These are phyloP conservation scores for Apodemia hepburni DNA, from an alignment of 2,888 invertebrate genomes.

Conservation along the genomic window DNA sequence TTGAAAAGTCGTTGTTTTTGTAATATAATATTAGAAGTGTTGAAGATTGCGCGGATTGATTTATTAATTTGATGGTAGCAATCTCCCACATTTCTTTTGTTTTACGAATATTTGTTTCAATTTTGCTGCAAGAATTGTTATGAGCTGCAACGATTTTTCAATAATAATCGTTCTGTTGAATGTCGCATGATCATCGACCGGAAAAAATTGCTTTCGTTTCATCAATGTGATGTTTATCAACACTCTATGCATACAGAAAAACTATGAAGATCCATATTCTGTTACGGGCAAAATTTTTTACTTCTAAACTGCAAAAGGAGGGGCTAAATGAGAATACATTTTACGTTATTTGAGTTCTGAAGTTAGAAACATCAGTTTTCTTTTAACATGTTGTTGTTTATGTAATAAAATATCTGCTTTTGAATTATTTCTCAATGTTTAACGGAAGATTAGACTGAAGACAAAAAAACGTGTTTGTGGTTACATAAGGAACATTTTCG, in stretches of 20 bases:
- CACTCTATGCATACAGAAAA: constrained; percentile 22
- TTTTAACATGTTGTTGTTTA: constrained; percentile 49
- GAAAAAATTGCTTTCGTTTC: constrained; percentile 56
- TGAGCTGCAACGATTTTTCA: constrained; percentile 38
- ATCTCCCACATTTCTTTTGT: constrained; percentile 61
- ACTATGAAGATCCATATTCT: constrained; percentile 15
- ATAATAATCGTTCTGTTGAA: constrained; percentile 38
- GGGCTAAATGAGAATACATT: constrained; percentile 33
- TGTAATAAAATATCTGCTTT: constrained; percentile 1
- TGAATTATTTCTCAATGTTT: constrained; percentile 10
- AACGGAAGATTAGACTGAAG: constrained; percentile 16
- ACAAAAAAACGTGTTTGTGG: constrained; percentile 42
- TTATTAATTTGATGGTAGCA: constrained; percentile 41
- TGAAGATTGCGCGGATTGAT: constrained; percentile 54
- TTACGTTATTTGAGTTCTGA: constrained; percentile 23
- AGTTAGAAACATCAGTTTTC: constrained; percentile 38
- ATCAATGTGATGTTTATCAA: constrained; percentile 37
- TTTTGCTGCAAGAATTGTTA: background rate
- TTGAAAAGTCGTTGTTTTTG: constrained; percentile 52
- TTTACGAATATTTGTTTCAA: constrained; percentile 11
- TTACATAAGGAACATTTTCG: constrained; percentile 57
- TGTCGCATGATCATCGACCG: constrained; percentile 65
- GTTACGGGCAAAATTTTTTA: constrained; percentile 27
- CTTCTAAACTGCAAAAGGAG: constrained; percentile 58
- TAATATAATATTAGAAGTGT: constrained; percentile 46